These are phyloP conservation scores for Bergia sp. DNA, from an alignment of 92 coral and sea anemone genomes.

Conservation along the genomic window DNA sequence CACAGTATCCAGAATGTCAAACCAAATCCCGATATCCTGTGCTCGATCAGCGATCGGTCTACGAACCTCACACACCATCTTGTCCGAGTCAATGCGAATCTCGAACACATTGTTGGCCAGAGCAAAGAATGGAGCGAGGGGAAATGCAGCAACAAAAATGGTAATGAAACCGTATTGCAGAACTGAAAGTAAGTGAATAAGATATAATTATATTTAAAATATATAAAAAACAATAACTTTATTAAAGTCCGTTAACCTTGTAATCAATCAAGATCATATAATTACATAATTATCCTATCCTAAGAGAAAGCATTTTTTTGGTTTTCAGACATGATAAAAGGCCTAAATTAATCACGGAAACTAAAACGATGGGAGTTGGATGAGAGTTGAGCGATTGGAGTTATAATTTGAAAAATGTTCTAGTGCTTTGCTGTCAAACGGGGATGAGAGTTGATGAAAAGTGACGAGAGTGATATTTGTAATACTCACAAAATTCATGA, in stretches of 20 bases:
- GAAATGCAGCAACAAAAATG: constrained; percentile 98
- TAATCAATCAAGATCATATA: too few species aligned
- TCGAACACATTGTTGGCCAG: constrained; percentile 97
- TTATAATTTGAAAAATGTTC: too few species aligned
- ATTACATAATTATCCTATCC: too few species aligned
- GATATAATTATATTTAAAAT: neutral
- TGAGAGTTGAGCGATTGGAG: too few species aligned
- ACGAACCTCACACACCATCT: constrained; percentile 93
- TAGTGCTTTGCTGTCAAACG: too few species aligned
- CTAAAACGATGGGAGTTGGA: too few species aligned
- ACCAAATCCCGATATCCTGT: constrained; percentile 98
- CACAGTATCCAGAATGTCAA: constrained; percentile 86
- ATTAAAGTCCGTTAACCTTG: too few species aligned
- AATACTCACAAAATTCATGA: too few species aligned
- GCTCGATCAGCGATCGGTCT: constrained; percentile 97
- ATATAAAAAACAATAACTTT: neutral
- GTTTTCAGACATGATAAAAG: neutral
- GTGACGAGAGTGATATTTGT: too few species aligned
- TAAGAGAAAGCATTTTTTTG: neutral
- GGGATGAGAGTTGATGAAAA: too few species aligned
- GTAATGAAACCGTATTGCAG: constrained; percentile 98
- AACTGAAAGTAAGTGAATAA: constrained; percentile 51
- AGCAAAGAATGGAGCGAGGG: constrained; percentile 97
- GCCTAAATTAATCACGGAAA: neutral
- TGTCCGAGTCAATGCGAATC: constrained; percentile 96